These are phyloP conservation scores for Halocynthia aurantium DNA, from an alignment of 23 tunicate species.

Conservation along the genomic window DNA sequence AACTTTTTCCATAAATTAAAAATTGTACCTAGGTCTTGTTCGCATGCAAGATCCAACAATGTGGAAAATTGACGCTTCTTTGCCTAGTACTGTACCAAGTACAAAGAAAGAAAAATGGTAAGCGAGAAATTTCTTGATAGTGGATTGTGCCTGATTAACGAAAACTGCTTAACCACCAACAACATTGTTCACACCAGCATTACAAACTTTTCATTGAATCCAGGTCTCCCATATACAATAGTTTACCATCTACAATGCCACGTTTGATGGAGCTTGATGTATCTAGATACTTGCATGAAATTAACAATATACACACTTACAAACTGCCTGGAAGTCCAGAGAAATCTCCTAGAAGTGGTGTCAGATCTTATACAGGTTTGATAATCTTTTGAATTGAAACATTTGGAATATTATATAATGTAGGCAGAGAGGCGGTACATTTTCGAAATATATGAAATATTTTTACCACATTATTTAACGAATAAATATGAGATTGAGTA, in stretches of 20 bases:
- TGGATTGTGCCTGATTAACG: neutral
- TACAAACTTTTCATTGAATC: neutral
- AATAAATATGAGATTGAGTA: no score
- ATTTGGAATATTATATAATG: no score
- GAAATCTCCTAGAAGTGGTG: constrained; percentile 2
- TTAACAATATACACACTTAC: constrained; percentile 24
- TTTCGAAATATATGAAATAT: no score
- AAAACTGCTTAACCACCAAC: neutral
- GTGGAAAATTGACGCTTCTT: constrained; percentile 42
- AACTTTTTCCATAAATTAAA: neutral
- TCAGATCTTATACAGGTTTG: constrained; percentile 3
- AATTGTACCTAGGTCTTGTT: constrained; percentile 3
- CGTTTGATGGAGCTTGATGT: constrained; percentile 46
- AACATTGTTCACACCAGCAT: neutral
- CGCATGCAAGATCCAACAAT: constrained; percentile 17
- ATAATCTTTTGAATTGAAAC: no score
- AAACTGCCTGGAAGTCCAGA: constrained; percentile 3
- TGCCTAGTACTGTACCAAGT: constrained; percentile 21
- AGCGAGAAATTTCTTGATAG: neutral
- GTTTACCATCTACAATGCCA: constrained; percentile 28
- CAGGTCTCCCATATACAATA: constrained; percentile 20
- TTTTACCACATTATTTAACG: no score
- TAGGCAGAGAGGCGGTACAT: no score
- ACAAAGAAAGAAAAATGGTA: constrained; percentile 15
- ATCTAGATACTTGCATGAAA: constrained; percentile 28